These are phyloP conservation scores for Diphyllodes magnificus DNA, from an alignment of 2,113 vertebrate genomes.

Conservation along the genomic window DNA sequence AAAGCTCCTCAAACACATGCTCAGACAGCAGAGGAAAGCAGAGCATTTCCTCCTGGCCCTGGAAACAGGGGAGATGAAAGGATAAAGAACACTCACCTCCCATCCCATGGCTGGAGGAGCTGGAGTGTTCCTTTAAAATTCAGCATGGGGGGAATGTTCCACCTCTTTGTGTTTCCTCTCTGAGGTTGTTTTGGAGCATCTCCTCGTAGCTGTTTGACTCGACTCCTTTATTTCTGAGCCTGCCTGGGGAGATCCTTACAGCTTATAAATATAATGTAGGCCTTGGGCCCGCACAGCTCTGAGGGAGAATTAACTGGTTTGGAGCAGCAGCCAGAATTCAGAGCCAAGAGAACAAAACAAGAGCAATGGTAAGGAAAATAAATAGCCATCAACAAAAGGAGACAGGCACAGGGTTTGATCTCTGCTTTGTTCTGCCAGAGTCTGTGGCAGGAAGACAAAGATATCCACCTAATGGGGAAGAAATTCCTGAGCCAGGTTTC, in stretches of 20 bases:
- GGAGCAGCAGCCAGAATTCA: constrained; percentile 5
- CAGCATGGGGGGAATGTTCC: not conserved
- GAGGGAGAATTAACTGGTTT: constrained; percentile 20
- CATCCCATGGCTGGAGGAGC: not conserved
- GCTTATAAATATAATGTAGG: constrained; percentile 20
- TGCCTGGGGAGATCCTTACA: constrained; percentile 33
- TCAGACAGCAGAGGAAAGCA: not conserved
- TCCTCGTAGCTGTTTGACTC: not conserved
- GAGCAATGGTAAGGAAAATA: constrained; percentile 26
- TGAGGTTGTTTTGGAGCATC: constrained; percentile 18
- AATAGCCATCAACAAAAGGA: constrained; percentile 19
- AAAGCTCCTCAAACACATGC: not conserved
- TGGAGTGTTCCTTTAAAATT: not conserved
- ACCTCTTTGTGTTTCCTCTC: not conserved
- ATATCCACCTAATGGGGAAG: not conserved
- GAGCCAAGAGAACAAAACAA: constrained; percentile 37
- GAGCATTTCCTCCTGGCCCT: not conserved
- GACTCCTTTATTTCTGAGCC: not conserved
- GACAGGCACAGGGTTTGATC: not conserved
- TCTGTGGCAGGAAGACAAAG: not conserved
- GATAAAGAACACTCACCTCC: not conserved
- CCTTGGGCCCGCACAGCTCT: not conserved
- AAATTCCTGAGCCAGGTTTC: not conserved
- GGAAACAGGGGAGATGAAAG: not conserved
- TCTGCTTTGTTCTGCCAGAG: not conserved